phyloP scores from a whole-genome alignment of 2,797 vertebrate species.

The Crocidura indochinensis region DNA sequence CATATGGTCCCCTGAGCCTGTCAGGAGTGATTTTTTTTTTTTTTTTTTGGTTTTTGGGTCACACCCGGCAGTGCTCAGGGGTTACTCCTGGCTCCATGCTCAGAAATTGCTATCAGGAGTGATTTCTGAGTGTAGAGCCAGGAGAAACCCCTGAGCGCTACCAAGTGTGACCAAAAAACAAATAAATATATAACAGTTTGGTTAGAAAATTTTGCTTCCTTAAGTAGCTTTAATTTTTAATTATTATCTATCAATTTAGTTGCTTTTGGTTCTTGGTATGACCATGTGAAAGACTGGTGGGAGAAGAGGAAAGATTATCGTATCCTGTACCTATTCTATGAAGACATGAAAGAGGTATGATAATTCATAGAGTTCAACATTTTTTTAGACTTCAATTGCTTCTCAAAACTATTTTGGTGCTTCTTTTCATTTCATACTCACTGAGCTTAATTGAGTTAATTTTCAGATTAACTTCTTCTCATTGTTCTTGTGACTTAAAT shows the following conservation, averaged over 20 bases:
- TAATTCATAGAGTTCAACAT: not conserved
- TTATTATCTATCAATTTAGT: conserved; percentile 84
- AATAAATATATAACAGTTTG: not conserved
- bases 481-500: not conserved
- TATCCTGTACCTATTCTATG: conserved; percentile 93
- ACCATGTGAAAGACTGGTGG: conserved; percentile 92
- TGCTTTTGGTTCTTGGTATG: conserved; percentile 92
- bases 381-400: not conserved
- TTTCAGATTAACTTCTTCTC: not conserved
- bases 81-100: too few species aligned
- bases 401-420: not conserved
- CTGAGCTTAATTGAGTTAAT: not conserved
- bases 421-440: not conserved
- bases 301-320: conserved; percentile 91
- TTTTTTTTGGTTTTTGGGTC: too few species aligned
- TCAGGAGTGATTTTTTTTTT: too few species aligned
- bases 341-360: conserved; percentile 93
- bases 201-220: conserved; percentile 2
- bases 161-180: too few species aligned
- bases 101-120: too few species aligned
- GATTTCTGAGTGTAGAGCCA: too few species aligned
- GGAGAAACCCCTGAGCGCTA: too few species aligned
- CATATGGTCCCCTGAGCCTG: too few species aligned
- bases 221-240: conserved; percentile 36
- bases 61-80: too few species aligned